Conservation (phyloP, 2,888 invertebrate species). For the Lepidochitona cinerea region DNA sequence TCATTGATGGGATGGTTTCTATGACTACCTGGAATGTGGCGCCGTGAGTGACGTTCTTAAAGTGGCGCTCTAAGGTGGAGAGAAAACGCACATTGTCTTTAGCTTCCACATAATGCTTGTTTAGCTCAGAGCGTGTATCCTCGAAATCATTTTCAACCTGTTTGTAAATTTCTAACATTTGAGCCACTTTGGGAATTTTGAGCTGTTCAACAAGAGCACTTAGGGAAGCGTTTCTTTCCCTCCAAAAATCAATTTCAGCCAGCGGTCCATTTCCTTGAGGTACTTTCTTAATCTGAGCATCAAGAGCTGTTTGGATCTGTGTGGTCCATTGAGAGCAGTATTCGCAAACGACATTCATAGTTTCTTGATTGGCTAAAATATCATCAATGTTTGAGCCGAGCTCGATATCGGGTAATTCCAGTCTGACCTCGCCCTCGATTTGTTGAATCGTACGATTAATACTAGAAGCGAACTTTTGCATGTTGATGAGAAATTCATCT, state of each 20-base stretch:
- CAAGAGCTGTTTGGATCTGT: conserved; percentile 63
- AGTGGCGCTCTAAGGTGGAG: conserved; percentile 81
- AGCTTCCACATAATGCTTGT: conserved; percentile 80
- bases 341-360: conserved; percentile 72
- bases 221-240: conserved; percentile 83
- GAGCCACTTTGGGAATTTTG: conserved; percentile 79
- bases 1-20: conserved; percentile 82
- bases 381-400: conserved; percentile 68
- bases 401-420: conserved; percentile 61
- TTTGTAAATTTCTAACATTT: conserved; percentile 77
- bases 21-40: conserved; percentile 81
- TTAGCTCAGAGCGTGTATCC: conserved; percentile 76
- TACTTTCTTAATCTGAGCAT: conserved; percentile 60
- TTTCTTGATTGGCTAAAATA: conserved; percentile 57
- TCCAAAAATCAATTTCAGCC: conserved; percentile 90
- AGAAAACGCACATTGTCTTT: conserved; percentile 85
- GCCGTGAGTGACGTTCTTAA: conserved; percentile 81
- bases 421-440: conserved; percentile 81
- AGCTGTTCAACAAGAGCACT: conserved; percentile 87
- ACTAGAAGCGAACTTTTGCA: conserved; percentile 74
- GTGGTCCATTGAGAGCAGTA: conserved; percentile 76
- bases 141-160: conserved; percentile 76
- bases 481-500: conserved; percentile 73
- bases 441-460: conserved; percentile 81
- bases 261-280: conserved; percentile 82